Conservation (phyloP, 2,113 vertebrate species). For the Bothrops jararaca region DNA sequence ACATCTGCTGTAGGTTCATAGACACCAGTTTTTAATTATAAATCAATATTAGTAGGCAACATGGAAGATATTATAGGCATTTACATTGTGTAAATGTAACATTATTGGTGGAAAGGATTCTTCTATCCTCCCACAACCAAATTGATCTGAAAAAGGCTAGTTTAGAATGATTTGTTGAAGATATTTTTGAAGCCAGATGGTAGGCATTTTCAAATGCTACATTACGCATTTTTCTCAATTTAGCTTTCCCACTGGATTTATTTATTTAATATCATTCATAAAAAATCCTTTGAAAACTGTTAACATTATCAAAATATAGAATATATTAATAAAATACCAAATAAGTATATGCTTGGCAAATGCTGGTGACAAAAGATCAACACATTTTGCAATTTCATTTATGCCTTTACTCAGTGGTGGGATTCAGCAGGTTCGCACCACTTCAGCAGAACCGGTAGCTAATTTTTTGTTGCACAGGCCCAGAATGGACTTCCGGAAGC, state of each 20-base stretch:
- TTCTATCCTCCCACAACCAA: not conserved
- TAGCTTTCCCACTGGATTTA: not conserved
- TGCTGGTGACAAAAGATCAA: not conserved
- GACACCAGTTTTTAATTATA: not conserved
- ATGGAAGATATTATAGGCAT: not conserved
- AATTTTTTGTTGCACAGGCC: too few species aligned
- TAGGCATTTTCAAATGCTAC: not conserved
- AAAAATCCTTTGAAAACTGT: not conserved
- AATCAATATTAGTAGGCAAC: not conserved
- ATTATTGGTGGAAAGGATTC: not conserved
- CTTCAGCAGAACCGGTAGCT: too few species aligned
- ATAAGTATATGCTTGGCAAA: not conserved
- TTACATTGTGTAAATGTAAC: not conserved
- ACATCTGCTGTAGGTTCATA: not conserved
- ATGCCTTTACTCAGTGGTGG: not conserved
- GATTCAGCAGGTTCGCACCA: too few species aligned
- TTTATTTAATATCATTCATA: not conserved
- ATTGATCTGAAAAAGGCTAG: not conserved
- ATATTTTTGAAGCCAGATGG: not conserved
- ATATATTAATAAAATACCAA: not conserved
- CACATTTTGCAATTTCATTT: conserved; percentile 9
- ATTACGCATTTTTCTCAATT: not conserved
- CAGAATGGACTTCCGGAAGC: too few species aligned
- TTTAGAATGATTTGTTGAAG: not conserved
- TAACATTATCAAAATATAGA: not conserved